Conservation (phyloP, 2,797 vertebrate species). For the Myioborus melanocephalus region DNA sequence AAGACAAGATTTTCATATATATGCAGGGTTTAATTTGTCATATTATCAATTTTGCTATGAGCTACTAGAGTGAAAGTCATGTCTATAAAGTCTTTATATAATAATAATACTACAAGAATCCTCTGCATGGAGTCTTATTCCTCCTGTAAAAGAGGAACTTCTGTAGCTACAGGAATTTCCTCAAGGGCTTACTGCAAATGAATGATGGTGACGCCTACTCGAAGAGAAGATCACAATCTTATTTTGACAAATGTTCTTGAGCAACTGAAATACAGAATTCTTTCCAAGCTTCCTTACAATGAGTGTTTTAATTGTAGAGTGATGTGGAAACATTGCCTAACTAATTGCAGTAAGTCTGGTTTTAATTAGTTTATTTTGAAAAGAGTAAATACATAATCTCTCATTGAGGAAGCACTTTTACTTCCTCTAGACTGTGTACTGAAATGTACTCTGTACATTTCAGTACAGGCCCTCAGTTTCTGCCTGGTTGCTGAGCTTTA, state of each 20-base stretch:
- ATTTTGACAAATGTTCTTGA: slow-evolving; percentile 26
- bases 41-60: background rate
- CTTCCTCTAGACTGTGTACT: background rate
- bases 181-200: slow-evolving; percentile 37
- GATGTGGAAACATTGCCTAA: slow-evolving; percentile 25
- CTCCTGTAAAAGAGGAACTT: background rate
- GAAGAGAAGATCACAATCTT: slow-evolving; percentile 29
- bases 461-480: background rate
- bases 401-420: background rate
- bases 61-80: background rate
- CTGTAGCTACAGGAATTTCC: slow-evolving; percentile 36
- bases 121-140: background rate
- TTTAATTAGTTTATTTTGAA: slow-evolving; percentile 63
- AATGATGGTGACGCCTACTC: background rate
- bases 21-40: background rate
- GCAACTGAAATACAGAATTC: slow-evolving; percentile 11
- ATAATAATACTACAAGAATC: background rate
- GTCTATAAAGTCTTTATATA: background rate
- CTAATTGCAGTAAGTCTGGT: slow-evolving; percentile 40
- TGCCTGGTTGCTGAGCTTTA: background rate
- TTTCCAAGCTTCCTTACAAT: slow-evolving; percentile 22
- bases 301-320: slow-evolving; percentile 34
- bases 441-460: background rate
- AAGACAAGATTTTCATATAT: background rate
- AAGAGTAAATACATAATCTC: slow-evolving; percentile 26